Percentiles rank a stretch among this genome's conserved stretches.
Evolutionary conservation across 30 jellyfish, hydroid and myxozoan genomes (phyloP).

Genomic region (Hydractinia echinata): DNA sequence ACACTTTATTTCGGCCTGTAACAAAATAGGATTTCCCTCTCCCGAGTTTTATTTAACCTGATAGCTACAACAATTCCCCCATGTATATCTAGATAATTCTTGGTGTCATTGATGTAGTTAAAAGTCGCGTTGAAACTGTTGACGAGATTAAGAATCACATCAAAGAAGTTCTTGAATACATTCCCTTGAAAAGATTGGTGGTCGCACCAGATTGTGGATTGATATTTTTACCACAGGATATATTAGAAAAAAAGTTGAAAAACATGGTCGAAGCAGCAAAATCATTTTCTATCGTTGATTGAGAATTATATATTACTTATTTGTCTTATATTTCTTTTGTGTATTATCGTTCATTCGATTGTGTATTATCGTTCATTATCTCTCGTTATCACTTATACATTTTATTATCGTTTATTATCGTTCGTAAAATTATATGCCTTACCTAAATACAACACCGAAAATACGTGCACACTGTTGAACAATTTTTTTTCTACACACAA

Average conservation of each 20-base stretch:
- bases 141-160: conserved; percentile 72
- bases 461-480: too few species aligned
- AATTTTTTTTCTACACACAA: too few species aligned
- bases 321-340: too few species aligned
- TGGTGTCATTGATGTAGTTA: conserved; percentile 79
- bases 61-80: neutral
- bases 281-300: neutral
- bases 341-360: too few species aligned
- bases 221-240: conserved; percentile 53
- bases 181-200: conserved; percentile 61
- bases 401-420: too few species aligned
- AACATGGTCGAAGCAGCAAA: conserved; percentile 73
- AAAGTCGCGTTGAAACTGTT: conserved; percentile 69
- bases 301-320: too few species aligned
- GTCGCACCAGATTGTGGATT: conserved; percentile 82
- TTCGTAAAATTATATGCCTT: too few species aligned
- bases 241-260: conserved; percentile 47
- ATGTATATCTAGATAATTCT: conserved; percentile 46
- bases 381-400: too few species aligned
- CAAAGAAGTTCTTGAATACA: conserved; percentile 49
- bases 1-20: too few species aligned
- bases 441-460: too few species aligned
- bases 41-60: neutral
- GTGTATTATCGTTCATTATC: too few species aligned
- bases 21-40: neutral